Conservation (phyloP, 2,888 invertebrate species). For the Lasiommata megera region DNA sequence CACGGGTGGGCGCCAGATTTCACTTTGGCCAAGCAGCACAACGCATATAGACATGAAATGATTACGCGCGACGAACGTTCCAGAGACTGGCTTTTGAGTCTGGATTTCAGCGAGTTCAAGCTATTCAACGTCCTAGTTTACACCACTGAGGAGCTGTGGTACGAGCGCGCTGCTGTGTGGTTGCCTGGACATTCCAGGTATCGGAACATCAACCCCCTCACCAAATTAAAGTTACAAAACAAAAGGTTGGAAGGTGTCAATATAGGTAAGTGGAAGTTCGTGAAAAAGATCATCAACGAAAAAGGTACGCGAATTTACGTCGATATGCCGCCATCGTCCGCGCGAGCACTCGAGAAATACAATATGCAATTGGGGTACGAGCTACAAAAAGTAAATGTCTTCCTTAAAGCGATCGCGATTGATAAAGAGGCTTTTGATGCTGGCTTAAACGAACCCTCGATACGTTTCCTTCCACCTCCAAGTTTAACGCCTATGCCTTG, state of each 20-base stretch:
- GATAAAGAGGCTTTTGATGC: conserved; percentile 65
- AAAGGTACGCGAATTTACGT: conserved; percentile 68
- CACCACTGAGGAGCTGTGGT: conserved; percentile 67
- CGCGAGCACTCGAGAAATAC: conserved; percentile 56
- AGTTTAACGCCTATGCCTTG: conserved; percentile 54
- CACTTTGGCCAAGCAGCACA: conserved; percentile 59
- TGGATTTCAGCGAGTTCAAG: conserved; percentile 55
- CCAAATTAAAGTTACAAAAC: conserved; percentile 65
- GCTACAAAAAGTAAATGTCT: conserved; percentile 66
- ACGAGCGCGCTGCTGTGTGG: conserved; percentile 70
- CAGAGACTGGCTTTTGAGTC: conserved; percentile 56
- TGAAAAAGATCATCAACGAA: conserved; percentile 57
- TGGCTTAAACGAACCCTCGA: conserved; percentile 50
- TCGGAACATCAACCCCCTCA: conserved; percentile 54
- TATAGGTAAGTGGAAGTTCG: conserved; percentile 67
- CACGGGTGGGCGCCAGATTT: conserved; percentile 60
- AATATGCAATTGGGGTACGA: conserved; percentile 69
- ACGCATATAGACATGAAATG: conserved; percentile 55
- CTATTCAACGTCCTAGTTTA: conserved; percentile 61
- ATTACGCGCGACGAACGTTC: conserved; percentile 53
- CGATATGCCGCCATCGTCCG: conserved; percentile 67
- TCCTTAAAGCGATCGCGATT: conserved; percentile 62
- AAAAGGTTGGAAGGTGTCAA: conserved; percentile 49
- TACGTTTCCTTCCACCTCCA: conserved; percentile 38
- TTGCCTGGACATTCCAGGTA: conserved; percentile 64